Evolutionary conservation across 2,113 vertebrate genomes (phyloP), one percentile per base, ranked within the genome.

Genomic region (Quiscalus mexicanus): DNA sequence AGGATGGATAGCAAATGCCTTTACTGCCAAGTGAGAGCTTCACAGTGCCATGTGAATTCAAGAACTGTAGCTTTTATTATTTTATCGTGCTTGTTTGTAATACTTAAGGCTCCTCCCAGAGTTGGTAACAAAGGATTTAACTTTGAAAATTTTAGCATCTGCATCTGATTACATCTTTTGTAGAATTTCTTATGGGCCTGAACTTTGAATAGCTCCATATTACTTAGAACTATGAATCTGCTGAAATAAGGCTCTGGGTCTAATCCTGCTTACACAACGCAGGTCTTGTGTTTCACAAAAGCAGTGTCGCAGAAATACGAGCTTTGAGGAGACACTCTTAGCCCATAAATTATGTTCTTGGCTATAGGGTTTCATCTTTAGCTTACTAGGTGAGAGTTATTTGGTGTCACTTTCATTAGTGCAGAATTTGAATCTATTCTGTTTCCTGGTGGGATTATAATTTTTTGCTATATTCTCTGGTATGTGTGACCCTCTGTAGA

Each of bases 131-230:
- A 78, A 71, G 74, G 77, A 68, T 70, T 95, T 93, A 84, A 67
- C 59, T 87, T 89, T 11, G 53, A 91, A 92, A 96, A 87, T 45
- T 71, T 78, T 79, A 89, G 73, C 93, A 89, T 95, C 91, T 95
- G 87, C 37, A 27, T 89, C 86, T 91, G 65, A 91, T 95, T 92
- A 93, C 77, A 33, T 84, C 60, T 71, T 82, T 88, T 87, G 81
- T 71, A 86, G 69, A 49, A 58, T 49, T 91, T 91, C 73, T 84
- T 79, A 79, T 30, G 73, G 39, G 49, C 5, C 87, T 87, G 89
- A 87, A 76, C n/a, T 68, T 87, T 76, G 65, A 89, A 94, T 39
- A 87, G 12, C 45, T 96, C 49, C 18, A 13, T 62, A 71, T 53
- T 79, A 78, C 68, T 73, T 62, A 87, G 56, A 90, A 84, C 69